Base-by-base conservation (phyloP, 2,888 invertebrate species). In the Drosophila trichaetosa region DNA sequence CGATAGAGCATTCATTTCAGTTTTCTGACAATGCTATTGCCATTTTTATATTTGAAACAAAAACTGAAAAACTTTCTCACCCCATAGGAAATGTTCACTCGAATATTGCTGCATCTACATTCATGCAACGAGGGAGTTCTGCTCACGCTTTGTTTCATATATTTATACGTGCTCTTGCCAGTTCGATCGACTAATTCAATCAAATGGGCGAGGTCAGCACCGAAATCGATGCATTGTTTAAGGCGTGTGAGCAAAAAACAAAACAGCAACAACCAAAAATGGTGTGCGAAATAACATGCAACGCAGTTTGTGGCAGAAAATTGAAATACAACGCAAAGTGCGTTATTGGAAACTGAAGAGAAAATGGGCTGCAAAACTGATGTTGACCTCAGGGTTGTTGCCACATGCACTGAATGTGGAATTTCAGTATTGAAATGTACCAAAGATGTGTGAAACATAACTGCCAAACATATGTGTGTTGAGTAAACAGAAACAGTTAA, bases 261-360 rank as follows among this genome's bases (percentile, higher is more conserved):
- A 31, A 31, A 33, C 11, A 42, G 24, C 4, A 16, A 16, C n/a
- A 51, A n/a, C 18, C 36, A 53, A 38, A 73, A 62, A 59, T 53
- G 21, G 34, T 21, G n/a, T 38, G 59, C 33, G 24, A 46, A 53
- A 42, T 61, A 58, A 56, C 31, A 57, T 40, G 27, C 24, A 33
- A 63, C 64, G 62, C 48, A 70, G 49, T 46, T 73, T 76, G 65
- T 69, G 60, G 49, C 42, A 53, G 42, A 34, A 65, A 73, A 76
- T 73, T 73, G 77, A 57, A 66, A 67, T 54, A 54, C 61, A 72
- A 40, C 27, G 48, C n/a, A 42, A 48, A 65, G 27, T 48, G 40
- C 53, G 36, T 66, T 60, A 42, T 60, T 40, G 27, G 38, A 16
- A 24, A 40, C 16, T 29, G 51, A 31, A 21, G 29, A 6, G 27